Conservation (phyloP, 1,140 invertebrate species). For the Zaprionus taronus region DNA sequence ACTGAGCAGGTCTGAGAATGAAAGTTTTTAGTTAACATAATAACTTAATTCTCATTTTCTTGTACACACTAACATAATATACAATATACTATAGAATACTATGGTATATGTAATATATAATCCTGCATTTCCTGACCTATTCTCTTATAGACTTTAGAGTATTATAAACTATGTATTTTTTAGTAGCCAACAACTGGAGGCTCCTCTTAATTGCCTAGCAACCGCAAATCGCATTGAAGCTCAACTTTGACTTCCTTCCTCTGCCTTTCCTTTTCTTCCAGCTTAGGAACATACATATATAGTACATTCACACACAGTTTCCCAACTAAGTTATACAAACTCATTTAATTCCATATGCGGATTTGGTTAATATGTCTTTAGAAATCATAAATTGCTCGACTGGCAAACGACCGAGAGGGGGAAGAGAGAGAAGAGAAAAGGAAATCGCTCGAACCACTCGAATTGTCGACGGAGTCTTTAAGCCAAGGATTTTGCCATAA, state of each 20-base stretch:
- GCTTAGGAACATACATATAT: neutral
- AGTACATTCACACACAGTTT: neutral
- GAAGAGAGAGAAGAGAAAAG: neutral
- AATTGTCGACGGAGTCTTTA: neutral
- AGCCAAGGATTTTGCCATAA: slow-evolving; percentile 12
- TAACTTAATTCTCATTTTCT: neutral
- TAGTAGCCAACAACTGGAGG: neutral
- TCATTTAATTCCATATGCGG: slow-evolving; percentile 8
- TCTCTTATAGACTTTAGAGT: no score
- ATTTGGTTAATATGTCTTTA: slow-evolving; percentile 6
- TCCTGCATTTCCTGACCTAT: no score
- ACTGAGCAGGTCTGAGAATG: neutral
- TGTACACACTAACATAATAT: neutral
- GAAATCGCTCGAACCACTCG: neutral
- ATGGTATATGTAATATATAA: no score
- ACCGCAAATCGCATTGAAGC: neutral
- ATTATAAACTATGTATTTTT: neutral
- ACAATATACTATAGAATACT: neutral
- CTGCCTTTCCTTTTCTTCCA: neutral
- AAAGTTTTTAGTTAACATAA: neutral
- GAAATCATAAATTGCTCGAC: slow-evolving; percentile 11
- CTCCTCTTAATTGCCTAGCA: neutral
- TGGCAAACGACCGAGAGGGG: neutral
- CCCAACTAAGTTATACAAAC: neutral
- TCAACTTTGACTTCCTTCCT: neutral